Evolutionary conservation across 2,888 invertebrate species (phyloP), one percentile per base, ranked within the genome.

Genomic region (Xestia sexstrigata): DNA sequence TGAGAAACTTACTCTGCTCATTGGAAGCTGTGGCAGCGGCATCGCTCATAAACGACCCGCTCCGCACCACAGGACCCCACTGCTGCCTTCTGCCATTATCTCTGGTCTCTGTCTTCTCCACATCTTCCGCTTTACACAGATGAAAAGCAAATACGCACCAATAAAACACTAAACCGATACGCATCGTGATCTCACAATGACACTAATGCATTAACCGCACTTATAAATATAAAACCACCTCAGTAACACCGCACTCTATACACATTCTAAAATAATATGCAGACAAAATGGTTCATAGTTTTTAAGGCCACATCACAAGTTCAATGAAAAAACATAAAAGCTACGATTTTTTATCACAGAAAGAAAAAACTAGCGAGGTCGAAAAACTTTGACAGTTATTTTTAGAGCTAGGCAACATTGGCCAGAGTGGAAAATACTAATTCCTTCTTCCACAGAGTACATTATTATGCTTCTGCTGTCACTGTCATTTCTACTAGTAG

Each of bases 141-240:
- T 96, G 96, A 92, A 96, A 92, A 91, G 93, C 95, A 90, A 95
- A 95, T 93, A 96, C 95, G 95, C 96, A 96, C 96, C 96, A 96
- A 95, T 96, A 96, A 87, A 96, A 93, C 92, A 96, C 93, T 92
- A 96, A 93, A 95, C 95, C 95, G 94, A 96, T 94, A 95, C 96
- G 96, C 96, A 96, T 96, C 93, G 95, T 96, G 95, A 95, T 94
- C 92, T 93, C 89, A 92, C 93, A 94, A 95, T 95, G 94, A 95
- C 95, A 96, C 94, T 93, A 95, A 89, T 92, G 90, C 91, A 94
- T 91, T 91, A 92, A 94, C 91, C 91, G 91, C 91, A 93, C 92
- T 87, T 88, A 86, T 93, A 89, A 92, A 93, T 91, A 95, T 87
- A 91, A 93, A 91, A 93, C 89, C 92, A 93, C 93, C 91, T 88